phyloP scores from a whole-genome alignment of 2,797 vertebrate species.

The Bradypodion pumilum region DNA sequence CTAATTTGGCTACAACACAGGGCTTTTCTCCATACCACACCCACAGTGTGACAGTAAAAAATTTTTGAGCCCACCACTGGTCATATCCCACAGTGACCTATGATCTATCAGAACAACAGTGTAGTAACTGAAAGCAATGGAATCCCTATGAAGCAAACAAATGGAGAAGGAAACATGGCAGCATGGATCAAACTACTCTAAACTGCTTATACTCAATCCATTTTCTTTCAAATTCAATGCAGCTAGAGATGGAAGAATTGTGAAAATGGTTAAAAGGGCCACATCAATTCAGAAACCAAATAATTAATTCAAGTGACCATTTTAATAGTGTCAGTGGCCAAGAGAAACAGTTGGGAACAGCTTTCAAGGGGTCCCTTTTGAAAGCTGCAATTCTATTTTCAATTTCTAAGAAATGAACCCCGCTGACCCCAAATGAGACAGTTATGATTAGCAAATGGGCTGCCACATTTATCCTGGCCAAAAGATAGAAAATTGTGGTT shows the following conservation, averaged over 20 bases:
- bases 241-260: not conserved
- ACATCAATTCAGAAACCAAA: not conserved
- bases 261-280: not conserved
- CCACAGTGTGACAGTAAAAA: too few relatives aligned
- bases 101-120: not conserved
- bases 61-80: too few relatives aligned
- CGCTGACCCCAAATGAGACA: not conserved
- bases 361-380: not conserved
- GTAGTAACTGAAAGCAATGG: not conserved
- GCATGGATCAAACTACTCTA: not conserved
- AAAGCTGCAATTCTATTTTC: not conserved
- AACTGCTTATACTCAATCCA: too few relatives aligned
- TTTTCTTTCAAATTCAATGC: not conserved
- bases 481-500: not conserved
- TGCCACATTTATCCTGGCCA: not conserved
- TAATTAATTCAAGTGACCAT: not conserved
- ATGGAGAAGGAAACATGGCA: not conserved
- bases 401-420: not conserved
- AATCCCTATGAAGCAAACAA: not conserved
- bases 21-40: too few relatives aligned
- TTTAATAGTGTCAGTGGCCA: not conserved
- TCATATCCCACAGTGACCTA: not conserved
- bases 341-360: not conserved
- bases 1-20: too few relatives aligned
- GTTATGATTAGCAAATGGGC: not conserved